Percentiles rank a stretch among this genome's conserved stretches.
Conservation (phyloP, 2,888 invertebrate genomes). For the Cephus sareptanus region DNA sequence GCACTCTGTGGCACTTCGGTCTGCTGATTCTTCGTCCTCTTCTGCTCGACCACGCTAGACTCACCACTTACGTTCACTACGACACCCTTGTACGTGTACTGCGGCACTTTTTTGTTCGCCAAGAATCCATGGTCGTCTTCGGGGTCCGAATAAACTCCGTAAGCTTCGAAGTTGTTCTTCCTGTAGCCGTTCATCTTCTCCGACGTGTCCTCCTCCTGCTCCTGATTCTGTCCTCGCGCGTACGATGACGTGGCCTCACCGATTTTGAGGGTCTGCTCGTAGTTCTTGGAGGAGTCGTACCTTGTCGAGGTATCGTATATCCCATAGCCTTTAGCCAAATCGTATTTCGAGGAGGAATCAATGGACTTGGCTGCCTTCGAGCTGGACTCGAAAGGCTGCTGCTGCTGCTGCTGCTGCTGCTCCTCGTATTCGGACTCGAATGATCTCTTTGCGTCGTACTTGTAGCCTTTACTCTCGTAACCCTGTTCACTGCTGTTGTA, state of each 20-base stretch:
- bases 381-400: slow-evolving; percentile 28
- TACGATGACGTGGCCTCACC: slow-evolving; percentile 40
- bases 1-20: slow-evolving; percentile 65
- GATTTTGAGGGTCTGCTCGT: slow-evolving; percentile 61
- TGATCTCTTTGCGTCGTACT: slow-evolving; percentile 39
- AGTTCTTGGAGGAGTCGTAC: slow-evolving; percentile 54
- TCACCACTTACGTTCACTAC: slow-evolving; percentile 63
- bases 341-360: slow-evolving; percentile 54
- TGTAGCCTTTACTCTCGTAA: slow-evolving; percentile 26
- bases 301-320: slow-evolving; percentile 51
- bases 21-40: slow-evolving; percentile 54
- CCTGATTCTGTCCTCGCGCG: slow-evolving; percentile 8
- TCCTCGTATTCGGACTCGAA: slow-evolving; percentile 46
- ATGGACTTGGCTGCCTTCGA: slow-evolving; percentile 40
- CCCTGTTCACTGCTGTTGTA: slow-evolving; percentile 24
- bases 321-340: slow-evolving; percentile 23
- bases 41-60: slow-evolving; percentile 61
- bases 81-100: slow-evolving; percentile 61
- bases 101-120: slow-evolving; percentile 57
- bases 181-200: slow-evolving; percentile 63
- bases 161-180: slow-evolving; percentile 64
- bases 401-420: background rate
- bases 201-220: slow-evolving; percentile 22
- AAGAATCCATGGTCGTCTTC: slow-evolving; percentile 63
- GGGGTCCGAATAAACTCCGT: slow-evolving; percentile 63